phyloP scores from a whole-genome alignment of 2,113 vertebrate species.

The Mionectes macconnelli region DNA sequence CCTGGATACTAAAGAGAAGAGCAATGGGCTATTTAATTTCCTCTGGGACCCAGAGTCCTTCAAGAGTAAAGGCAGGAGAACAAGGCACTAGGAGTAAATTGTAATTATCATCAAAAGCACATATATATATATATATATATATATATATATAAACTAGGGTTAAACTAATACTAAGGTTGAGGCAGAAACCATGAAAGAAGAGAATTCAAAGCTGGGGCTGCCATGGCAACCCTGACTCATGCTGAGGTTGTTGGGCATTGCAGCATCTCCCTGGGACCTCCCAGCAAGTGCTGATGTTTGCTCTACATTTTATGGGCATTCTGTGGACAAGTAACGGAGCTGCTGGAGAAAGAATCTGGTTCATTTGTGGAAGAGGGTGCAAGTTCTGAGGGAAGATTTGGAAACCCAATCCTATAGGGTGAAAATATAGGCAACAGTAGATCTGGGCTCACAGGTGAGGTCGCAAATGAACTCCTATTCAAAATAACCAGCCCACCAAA shows the following conservation, averaged over 20 bases:
- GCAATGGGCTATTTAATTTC: background rate
- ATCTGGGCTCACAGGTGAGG: background rate
- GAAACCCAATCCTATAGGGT: background rate
- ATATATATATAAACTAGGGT: background rate
- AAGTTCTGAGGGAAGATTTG: background rate
- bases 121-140: background rate
- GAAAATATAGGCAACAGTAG: background rate
- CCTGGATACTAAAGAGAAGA: background rate
- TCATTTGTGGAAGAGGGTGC: background rate
- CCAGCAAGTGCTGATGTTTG: background rate
- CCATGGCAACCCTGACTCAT: background rate
- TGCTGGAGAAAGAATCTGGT: background rate
- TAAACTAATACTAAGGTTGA: background rate
- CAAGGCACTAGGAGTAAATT: background rate
- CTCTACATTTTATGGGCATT: background rate
- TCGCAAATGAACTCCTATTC: background rate
- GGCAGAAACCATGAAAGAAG: background rate
- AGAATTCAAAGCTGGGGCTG: background rate
- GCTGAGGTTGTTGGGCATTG: fast-evolving
- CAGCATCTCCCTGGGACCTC: background rate
- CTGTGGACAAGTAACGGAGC: background rate
- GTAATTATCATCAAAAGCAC: background rate
- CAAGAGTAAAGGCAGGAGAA: background rate
- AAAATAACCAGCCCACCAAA: background rate
- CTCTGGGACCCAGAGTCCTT: background rate